Evolutionary conservation across 2,888 invertebrate species (phyloP), one percentile per base, ranked within the genome.

Genomic region (Morpho helenor): DNA sequence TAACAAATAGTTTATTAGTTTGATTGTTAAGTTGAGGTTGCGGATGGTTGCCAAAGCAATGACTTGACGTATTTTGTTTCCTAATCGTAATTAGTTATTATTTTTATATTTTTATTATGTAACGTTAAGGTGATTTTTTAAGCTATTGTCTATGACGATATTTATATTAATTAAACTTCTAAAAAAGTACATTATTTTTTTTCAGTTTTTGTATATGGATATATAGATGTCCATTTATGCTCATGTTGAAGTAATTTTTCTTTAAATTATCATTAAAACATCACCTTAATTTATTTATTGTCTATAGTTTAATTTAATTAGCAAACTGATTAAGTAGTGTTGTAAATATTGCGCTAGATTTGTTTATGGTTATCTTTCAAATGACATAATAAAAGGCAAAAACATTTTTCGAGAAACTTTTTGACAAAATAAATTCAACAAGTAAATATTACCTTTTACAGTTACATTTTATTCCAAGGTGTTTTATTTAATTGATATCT

Each of bases 51-150:
- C 56, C 64, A 66, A 66, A 71, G 55, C 60, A 50, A 62, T 61
- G 60, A 54, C 61, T 66, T 64, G 64, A 63, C 52, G 55, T 61
- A 61, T 44, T 57, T 53, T 45, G 43, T 61, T 59, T 61, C 60
- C 62, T 59, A 60, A 48, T 51, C 62, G 45, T 60, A 43, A 47
- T 56, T 58, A 59, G 57, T 56, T 59, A 52, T 50, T 60, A 45
- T n/a, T 41, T 52, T 57, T 42, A 46, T 46, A 53, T 54, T 40
- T 57, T 39, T 48, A 41, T 61, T 61, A 54, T 60, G n/a, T 31
- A 31, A 61, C 67, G 55, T 66, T 66, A 65, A 68, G 68, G 71
- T 73, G 72, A 60, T 49, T 50, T 56, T 45, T 61, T 52, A 52
- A 52, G 44, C 31, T 31, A 5, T 31, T 31, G 31, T 31, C 31